Percentiles rank a stretch among this genome's conserved stretches.
Conservation (phyloP, 1,140 invertebrate species). For the Ostrea edulis region DNA sequence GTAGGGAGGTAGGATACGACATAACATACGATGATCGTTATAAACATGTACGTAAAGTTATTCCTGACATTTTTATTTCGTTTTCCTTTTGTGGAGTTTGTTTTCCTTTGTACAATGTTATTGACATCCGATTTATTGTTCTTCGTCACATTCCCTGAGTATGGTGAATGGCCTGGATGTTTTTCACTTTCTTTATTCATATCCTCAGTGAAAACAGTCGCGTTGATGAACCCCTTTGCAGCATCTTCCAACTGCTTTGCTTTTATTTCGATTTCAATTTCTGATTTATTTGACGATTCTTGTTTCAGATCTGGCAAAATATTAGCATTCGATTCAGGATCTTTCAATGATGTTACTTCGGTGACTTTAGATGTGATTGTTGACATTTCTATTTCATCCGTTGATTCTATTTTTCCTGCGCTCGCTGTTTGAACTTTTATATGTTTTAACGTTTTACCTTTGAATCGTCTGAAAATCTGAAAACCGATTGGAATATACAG, state of each 20-base stretch:
- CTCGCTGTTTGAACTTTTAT: not conserved
- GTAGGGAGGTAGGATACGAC: not conserved
- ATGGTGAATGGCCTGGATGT: not conserved
- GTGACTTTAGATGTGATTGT: not conserved
- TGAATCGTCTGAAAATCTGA: conserved; percentile 13
- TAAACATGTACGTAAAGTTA: not conserved
- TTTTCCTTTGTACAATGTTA: not conserved
- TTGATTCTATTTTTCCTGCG: not conserved
- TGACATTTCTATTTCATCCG: not conserved
- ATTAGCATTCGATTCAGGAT: not conserved
- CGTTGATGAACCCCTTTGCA: not conserved
- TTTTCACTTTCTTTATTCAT: not conserved
- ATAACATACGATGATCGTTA: not conserved
- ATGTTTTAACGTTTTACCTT: not conserved
- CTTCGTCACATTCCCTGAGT: not conserved
- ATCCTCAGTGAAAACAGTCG: not conserved
- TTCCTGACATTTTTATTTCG: not conserved
- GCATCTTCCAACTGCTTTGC: not conserved
- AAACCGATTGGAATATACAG: conserved; percentile 27
- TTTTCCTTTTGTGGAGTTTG: not conserved
- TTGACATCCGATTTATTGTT: not conserved
- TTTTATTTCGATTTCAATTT: not conserved
- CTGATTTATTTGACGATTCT: not conserved
- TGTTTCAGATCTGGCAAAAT: not conserved
- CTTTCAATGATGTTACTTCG: not conserved